phyloP scores from a whole-genome alignment of 2,888 invertebrate genomes.

The Cyaniris semiargus region DNA sequence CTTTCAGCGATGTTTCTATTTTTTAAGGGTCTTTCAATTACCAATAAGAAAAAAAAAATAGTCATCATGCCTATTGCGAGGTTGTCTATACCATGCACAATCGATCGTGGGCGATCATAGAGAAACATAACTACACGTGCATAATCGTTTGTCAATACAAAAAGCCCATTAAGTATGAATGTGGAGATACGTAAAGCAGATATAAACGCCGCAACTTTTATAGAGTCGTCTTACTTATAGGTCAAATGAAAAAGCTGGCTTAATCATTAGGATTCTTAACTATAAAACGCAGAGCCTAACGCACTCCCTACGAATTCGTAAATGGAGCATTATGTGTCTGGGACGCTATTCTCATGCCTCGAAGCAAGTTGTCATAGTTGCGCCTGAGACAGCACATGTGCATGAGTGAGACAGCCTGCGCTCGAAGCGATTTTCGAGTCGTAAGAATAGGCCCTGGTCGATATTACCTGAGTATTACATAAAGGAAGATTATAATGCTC shows the following conservation, averaged over 20 bases:
- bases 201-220: too few relatives aligned
- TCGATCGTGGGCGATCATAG: too few relatives aligned
- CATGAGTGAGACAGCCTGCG: neutral
- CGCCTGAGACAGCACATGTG: neutral
- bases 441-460: neutral
- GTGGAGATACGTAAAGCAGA: too few relatives aligned
- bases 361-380: neutral
- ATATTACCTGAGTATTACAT: constrained; percentile 14
- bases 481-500: constrained; percentile 18
- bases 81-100: too few relatives aligned
- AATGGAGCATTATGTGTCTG: neutral
- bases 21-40: too few relatives aligned
- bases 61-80: too few relatives aligned
- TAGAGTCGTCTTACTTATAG: neutral
- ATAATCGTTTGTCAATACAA: too few relatives aligned
- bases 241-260: neutral
- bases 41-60: too few relatives aligned
- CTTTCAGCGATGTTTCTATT: too few relatives aligned
- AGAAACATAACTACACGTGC: too few relatives aligned
- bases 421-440: neutral
- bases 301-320: neutral
- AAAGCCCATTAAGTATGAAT: too few relatives aligned
- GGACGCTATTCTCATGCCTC: neutral
- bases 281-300: neutral
- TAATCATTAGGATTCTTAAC: neutral